A percentile compares a stretch with the other conserved stretches of the same genome.
Conservation (phyloP, 1,140 invertebrate genomes). For the Temnothorax curvispinosus region DNA sequence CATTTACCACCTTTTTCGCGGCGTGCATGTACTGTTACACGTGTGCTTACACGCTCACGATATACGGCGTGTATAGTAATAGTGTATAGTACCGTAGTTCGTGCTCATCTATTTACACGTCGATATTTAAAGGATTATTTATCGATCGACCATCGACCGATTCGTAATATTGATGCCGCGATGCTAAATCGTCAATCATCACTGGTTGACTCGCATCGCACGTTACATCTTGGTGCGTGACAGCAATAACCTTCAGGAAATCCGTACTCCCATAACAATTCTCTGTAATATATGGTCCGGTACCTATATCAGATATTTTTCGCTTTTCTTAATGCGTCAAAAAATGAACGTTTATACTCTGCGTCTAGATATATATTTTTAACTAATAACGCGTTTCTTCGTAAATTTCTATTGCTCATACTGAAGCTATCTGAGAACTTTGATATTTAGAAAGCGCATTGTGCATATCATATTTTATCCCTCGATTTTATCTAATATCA, state of each 20-base stretch:
- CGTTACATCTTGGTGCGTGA: conserved; percentile 11
- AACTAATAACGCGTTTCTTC: not conserved
- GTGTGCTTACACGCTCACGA: not conserved
- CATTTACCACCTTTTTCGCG: conserved; percentile 72
- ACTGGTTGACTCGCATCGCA: not conserved
- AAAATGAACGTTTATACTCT: not conserved
- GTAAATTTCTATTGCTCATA: not conserved
- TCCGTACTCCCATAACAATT: not conserved
- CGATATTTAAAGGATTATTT: conserved; percentile 72
- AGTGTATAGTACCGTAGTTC: not conserved
- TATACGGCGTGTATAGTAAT: not conserved
- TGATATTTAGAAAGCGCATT: not conserved
- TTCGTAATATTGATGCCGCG: conserved; percentile 66
- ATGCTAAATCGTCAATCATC: conserved; percentile 63
- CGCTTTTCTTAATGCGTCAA: not conserved
- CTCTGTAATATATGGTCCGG: not conserved
- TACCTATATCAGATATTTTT: not conserved
- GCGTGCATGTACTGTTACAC: conserved; percentile 11
- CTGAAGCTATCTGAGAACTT: not conserved
- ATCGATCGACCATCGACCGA: conserved; percentile 64
- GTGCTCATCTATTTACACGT: conserved; percentile 67
- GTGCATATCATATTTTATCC: not conserved
- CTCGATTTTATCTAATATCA: no score
- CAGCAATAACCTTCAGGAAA: conserved; percentile 5
- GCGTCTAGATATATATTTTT: not conserved